Percentiles rank a stretch among this genome's conserved stretches.
Conservation (phyloP, 2,797 vertebrate genomes). For the Orientallactaga sibirica region DNA sequence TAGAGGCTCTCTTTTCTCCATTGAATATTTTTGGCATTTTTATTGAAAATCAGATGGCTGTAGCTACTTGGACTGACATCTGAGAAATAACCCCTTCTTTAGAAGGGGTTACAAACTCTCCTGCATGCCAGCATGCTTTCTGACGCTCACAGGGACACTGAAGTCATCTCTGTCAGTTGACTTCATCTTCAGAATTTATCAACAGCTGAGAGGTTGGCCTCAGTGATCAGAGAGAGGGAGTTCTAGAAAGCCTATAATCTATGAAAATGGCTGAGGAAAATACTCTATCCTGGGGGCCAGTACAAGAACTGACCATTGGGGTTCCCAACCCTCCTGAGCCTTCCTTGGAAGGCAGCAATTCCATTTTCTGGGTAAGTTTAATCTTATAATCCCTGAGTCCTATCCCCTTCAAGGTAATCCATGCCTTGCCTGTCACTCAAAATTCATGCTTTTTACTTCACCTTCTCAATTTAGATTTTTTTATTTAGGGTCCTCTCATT, state of each 20-base stretch:
- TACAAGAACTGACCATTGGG: constrained; percentile 67
- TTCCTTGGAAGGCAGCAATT: constrained; percentile 65
- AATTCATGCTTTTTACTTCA: constrained; percentile 75
- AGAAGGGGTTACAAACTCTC: neutral
- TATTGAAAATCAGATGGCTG: too few species aligned
- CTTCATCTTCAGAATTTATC: constrained; percentile 51
- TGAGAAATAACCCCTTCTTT: neutral
- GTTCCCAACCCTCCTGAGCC: constrained; percentile 64
- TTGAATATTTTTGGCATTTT: too few species aligned
- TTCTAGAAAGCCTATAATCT: constrained; percentile 53
- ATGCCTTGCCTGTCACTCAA: constrained; percentile 75
- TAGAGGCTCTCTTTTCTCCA: too few species aligned
- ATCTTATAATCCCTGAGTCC: constrained; percentile 63
- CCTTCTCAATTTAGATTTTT: constrained; percentile 80
- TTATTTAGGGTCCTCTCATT: constrained; percentile 77
- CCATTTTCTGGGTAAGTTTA: constrained; percentile 79
- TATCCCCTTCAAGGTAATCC: constrained; percentile 60
- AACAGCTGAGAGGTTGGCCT: constrained; percentile 49
- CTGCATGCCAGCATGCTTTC: neutral
- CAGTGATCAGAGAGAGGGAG: constrained; percentile 63
- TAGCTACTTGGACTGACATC: too few species aligned
- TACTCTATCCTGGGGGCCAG: constrained; percentile 64
- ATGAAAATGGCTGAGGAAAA: constrained; percentile 60
- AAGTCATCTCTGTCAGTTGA: constrained; percentile 48
- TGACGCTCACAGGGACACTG: neutral